A percentile compares a stretch with the other conserved stretches of the same genome.
Evolutionary conservation across 2,888 invertebrate genomes (phyloP).

Genomic region (Plebejus argus): DNA sequence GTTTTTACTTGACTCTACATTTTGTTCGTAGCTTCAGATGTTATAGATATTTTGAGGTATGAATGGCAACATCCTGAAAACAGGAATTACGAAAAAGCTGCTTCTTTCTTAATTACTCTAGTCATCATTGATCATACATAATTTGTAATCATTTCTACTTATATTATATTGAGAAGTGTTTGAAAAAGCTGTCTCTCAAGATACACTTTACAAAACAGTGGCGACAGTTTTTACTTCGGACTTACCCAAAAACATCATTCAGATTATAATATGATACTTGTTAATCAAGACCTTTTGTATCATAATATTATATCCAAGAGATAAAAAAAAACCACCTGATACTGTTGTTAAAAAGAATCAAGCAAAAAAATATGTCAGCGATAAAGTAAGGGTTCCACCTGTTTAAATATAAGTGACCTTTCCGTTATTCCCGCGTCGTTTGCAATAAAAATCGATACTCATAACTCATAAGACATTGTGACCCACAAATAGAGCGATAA

Average conservation of each 20-base stretch:
- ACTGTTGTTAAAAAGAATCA: neutral
- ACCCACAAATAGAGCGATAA: slow-evolving; percentile 41
- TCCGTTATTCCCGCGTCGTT: slow-evolving; percentile 1
- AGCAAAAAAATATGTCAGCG: neutral
- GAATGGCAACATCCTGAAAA: neutral
- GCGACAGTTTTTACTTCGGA: too few species aligned
- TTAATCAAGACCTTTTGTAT: too few species aligned
- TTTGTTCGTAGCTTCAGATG: neutral
- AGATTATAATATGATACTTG: too few species aligned
- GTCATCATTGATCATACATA: too few species aligned
- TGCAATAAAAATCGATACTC: slow-evolving; percentile 19
- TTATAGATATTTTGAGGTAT: neutral
- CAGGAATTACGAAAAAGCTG: too few species aligned
- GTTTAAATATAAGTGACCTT: slow-evolving; percentile 17
- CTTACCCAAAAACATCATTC: too few species aligned
- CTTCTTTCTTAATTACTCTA: too few species aligned
- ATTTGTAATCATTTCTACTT: too few species aligned
- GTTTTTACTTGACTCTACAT: neutral
- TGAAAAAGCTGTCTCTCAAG: too few species aligned
- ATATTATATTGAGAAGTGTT: too few species aligned
- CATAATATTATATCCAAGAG: neutral
- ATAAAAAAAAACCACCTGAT: neutral
- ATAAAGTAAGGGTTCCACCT: neutral
- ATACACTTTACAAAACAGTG: too few species aligned
- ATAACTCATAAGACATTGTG: slow-evolving; percentile 49